Evolutionary conservation across 2,113 vertebrate genomes (phyloP).

Genomic region (Scomber colias): DNA sequence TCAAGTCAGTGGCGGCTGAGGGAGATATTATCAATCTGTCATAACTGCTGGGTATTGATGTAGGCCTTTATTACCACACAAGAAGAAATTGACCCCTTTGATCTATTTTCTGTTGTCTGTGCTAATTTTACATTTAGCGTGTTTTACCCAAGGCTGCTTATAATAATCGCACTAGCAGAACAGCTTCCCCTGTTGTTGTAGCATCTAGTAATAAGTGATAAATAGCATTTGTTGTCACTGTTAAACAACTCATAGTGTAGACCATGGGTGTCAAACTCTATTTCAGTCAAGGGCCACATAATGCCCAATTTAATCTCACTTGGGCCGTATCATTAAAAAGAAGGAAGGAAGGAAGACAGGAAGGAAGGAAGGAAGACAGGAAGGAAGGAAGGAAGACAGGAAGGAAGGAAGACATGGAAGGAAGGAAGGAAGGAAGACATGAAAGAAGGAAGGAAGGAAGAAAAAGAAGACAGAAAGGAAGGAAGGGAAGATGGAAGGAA

Average conservation of each 20-base stretch:
- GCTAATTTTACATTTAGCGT: not conserved
- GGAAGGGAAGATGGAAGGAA: too few species aligned
- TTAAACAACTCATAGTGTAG: not conserved
- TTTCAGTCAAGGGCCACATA: too few species aligned
- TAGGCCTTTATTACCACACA: not conserved
- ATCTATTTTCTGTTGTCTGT: conserved; percentile 28
- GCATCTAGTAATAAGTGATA: not conserved
- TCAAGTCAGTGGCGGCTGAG: conserved; percentile 43
- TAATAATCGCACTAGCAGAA: not conserved
- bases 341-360: too few species aligned
- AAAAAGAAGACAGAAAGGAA: too few species aligned
- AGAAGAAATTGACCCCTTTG: not conserved
- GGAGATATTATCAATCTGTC: conserved; percentile 47
- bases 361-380: too few species aligned
- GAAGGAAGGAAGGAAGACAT: too few species aligned
- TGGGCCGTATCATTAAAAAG: too few species aligned
- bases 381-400: too few species aligned
- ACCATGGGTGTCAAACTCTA: too few species aligned
- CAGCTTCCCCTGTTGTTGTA: not conserved
- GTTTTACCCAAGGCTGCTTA: not conserved
- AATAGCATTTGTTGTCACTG: not conserved
- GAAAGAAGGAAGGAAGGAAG: too few species aligned
- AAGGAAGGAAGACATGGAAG: too few species aligned
- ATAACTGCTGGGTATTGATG: conserved; percentile 12
- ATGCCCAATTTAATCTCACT: too few species aligned